phyloP scores from a whole-genome alignment of 2,888 invertebrate genomes.

The Mesorhabditis sp. region DNA sequence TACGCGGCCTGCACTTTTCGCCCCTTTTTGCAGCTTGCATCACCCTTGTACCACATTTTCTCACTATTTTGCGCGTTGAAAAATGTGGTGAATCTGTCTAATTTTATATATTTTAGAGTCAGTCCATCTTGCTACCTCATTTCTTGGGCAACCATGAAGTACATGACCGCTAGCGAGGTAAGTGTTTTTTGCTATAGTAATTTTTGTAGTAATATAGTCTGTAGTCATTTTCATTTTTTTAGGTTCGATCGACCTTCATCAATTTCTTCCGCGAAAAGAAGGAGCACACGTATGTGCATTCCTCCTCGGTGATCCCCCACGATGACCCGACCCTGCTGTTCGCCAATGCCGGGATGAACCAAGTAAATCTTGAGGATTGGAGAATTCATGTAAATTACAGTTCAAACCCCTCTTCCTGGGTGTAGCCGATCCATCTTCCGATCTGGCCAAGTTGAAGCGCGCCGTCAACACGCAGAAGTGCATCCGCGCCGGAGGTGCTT shows the following conservation, averaged over 20 bases:
- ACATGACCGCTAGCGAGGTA: conserved; percentile 32
- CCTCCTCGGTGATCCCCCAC: conserved; percentile 90
- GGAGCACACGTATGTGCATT: conserved; percentile 87
- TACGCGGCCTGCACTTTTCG: too few species aligned
- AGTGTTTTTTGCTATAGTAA: neutral
- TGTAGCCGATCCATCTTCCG: conserved; percentile 89
- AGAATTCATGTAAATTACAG: conserved; percentile 58
- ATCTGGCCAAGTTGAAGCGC: conserved; percentile 79
- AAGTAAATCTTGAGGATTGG: conserved; percentile 63
- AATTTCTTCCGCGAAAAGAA: conserved; percentile 59
- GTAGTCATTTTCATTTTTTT: conserved; percentile 12
- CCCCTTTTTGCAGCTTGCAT: too few species aligned
- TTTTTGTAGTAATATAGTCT: neutral
- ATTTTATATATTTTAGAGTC: too few species aligned
- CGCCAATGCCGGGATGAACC: conserved; percentile 99
- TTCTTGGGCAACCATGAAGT: conserved; percentile 24
- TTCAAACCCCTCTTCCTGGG: conserved; percentile 98
- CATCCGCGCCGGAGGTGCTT: conserved; percentile 19
- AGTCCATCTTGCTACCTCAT: neutral
- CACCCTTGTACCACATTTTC: too few species aligned
- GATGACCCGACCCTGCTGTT: conserved; percentile 97
- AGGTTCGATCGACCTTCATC: conserved; percentile 51
- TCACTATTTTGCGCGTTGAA: too few species aligned
- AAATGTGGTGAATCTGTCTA: too few species aligned
- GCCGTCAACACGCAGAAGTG: conserved; percentile 89